phyloP scores from a whole-genome alignment of 2,888 invertebrate species.

The Pachliopta kotzebuea region DNA sequence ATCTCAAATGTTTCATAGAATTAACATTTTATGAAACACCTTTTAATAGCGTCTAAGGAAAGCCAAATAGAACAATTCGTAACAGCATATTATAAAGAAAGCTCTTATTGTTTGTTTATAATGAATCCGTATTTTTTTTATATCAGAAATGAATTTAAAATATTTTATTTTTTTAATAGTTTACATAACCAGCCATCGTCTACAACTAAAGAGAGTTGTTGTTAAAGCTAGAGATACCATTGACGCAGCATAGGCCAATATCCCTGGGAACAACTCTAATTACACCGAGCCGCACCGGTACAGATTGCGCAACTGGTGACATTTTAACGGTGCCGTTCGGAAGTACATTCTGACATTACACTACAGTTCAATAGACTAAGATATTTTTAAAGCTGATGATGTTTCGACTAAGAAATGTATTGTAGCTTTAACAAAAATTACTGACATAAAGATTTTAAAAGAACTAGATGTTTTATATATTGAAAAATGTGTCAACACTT shows the following conservation, averaged over 20 bases:
- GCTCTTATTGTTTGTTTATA: neutral
- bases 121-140: neutral
- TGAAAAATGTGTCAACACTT: too few relatives aligned
- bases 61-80: constrained; percentile 1
- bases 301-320: constrained; percentile 41
- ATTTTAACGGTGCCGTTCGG: constrained; percentile 38
- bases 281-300: constrained; percentile 41
- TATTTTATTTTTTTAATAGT: neutral
- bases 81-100: neutral
- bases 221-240: constrained; percentile 24
- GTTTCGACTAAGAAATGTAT: neutral
- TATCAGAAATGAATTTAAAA: neutral
- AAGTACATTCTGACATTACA: constrained; percentile 20
- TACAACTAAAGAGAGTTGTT: neutral
- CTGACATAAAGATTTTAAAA: too few relatives aligned
- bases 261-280: constrained; percentile 56
- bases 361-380: neutral
- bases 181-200: neutral
- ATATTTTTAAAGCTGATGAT: neutral
- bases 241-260: constrained; percentile 43
- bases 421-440: constrained; percentile 4
- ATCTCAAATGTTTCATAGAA: neutral
- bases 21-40: neutral
- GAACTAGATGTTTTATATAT: too few relatives aligned
- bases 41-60: neutral